Evolutionary conservation across 2,797 vertebrate species (phyloP), one percentile per base, ranked within the genome.

Genomic region (Moxostoma hubbsi): DNA sequence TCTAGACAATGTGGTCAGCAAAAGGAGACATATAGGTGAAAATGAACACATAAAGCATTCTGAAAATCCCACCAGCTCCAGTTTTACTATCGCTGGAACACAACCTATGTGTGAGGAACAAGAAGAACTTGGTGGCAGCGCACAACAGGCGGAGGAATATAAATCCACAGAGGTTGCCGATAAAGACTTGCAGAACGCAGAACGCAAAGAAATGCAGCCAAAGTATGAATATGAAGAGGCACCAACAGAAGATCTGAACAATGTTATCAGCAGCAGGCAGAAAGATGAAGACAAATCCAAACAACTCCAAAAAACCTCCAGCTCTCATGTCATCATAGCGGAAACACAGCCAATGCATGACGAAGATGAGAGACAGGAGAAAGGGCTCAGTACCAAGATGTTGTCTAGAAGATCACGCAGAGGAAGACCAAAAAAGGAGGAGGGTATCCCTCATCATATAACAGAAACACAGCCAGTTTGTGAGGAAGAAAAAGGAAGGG

Each of bases 21-120:
- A 72, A 47, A 4, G 77, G 9, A 47, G 51, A 55, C 61, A 49
- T 59, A 10, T 0, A 16, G 24, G 12, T 9, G n/a, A 47, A n/a
- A n/a, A 46, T 50, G 49, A 66, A n/a, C 7, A 3, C 24, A 18
- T 43, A 0, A 7, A 51, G 9, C 2, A 11, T n/a, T 11, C 67
- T 12, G 10, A 43, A 13, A 15, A 62, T 2, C 43, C 43, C n/a
- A 13, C 68, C 6, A 13, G 8, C 8, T 36, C 36, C 9, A 2
- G 8, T 58, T 13, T 55, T 15, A 11, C 43, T 15, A 13, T 36
- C 36, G 46, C 64, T 47, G 63, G 80, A 66, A 80, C 73, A 4
- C 72, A 61, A 36, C 66, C 77, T 9, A 7, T 81, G 9, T 46
- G 9, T 75, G 65, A 80, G n/a, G 16, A 46, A 8, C 45, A 80